Conservation (phyloP, 2,797 vertebrate genomes). For the Intellagama lesueurii region DNA sequence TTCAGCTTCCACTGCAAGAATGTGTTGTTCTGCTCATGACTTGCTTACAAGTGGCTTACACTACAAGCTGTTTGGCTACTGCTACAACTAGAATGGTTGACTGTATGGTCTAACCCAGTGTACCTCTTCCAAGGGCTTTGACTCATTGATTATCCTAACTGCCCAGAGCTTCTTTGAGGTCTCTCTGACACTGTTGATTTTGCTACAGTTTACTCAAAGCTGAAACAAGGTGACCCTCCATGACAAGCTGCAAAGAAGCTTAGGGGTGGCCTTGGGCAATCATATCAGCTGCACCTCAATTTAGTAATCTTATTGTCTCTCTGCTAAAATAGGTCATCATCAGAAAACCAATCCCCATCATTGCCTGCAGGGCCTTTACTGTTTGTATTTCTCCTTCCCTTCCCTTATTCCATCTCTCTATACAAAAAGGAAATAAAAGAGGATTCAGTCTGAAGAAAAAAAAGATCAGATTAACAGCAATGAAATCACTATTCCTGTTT, state of each 20-base stretch:
- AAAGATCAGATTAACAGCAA: constrained; percentile 55
- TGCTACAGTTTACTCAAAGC: constrained; percentile 37
- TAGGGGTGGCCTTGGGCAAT: constrained; percentile 63
- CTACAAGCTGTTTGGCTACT: background rate
- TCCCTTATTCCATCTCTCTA: background rate
- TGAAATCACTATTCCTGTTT: constrained; percentile 31
- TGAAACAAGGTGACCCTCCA: constrained; percentile 64
- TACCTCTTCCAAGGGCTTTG: constrained; percentile 14
- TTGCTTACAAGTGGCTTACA: too few species aligned
- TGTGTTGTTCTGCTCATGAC: background rate
- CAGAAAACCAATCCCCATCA: constrained; percentile 46
- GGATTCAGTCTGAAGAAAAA: constrained; percentile 53
- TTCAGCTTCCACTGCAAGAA: background rate
- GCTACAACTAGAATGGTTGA: background rate
- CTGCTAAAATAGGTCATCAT: constrained; percentile 67
- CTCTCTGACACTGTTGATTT: constrained; percentile 15
- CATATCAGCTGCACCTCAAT: constrained; percentile 65
- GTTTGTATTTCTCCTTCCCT: constrained; percentile 5
- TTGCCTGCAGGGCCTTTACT: constrained; percentile 40
- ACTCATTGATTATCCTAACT: constrained; percentile 17
- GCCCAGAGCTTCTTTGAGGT: background rate
- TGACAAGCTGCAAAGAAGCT: constrained; percentile 44
- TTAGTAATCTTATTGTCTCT: constrained; percentile 64
- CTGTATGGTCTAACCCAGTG: background rate
- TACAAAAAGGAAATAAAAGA: constrained; percentile 40